These are phyloP conservation scores for Pangasius larnaudii DNA, from an alignment of 2,797 vertebrate species.

Conservation along the genomic window DNA sequence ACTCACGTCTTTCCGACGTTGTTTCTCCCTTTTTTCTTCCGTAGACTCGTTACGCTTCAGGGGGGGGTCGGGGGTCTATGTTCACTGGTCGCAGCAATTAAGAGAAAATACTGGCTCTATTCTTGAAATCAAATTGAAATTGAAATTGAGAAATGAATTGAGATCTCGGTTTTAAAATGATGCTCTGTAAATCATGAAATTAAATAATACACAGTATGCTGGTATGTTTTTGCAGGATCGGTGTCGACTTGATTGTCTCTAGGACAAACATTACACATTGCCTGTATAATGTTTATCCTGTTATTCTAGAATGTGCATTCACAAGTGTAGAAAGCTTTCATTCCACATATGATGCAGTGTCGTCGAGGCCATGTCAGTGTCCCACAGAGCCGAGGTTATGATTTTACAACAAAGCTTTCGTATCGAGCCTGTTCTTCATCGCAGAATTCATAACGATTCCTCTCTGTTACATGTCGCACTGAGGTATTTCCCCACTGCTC, in stretches of 20 bases:
- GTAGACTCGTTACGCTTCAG: neutral
- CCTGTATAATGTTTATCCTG: neutral
- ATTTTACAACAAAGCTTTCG: constrained; percentile 19
- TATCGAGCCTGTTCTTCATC: constrained; percentile 23
- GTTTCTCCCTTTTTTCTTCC: neutral
- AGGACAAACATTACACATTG: neutral
- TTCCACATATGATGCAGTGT: neutral
- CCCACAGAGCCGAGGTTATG: neutral
- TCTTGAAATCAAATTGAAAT: neutral
- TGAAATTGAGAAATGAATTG: neutral
- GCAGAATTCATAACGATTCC: constrained; percentile 5
- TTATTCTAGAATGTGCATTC: neutral
- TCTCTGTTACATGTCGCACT: neutral
- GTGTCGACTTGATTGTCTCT: neutral
- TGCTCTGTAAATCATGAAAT: neutral
- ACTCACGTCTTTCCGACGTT: neutral
- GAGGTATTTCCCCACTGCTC: neutral
- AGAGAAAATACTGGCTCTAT: neutral
- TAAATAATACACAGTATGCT: neutral
- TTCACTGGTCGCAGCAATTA: neutral
- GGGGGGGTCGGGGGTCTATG: neutral
- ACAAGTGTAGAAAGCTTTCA: neutral
- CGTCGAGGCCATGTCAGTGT: neutral
- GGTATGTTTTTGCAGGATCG: neutral
- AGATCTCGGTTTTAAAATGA: neutral